Conservation (phyloP, 2,797 vertebrate genomes). For the Myotis findleyi region DNA sequence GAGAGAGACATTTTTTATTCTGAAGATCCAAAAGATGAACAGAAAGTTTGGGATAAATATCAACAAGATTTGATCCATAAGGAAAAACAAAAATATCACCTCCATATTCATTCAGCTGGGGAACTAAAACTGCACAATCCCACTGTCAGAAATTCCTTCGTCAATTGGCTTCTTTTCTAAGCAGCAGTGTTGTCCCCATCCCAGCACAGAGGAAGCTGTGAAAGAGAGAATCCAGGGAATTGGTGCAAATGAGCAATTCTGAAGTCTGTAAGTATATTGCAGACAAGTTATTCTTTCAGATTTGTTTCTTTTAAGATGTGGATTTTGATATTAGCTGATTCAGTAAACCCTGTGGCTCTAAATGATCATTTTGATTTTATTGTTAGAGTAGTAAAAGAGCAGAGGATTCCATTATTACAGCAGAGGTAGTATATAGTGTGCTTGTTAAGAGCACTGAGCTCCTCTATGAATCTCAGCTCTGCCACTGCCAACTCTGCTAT, state of each 20-base stretch:
- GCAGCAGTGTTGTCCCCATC: conserved; percentile 52
- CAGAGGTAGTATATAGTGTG: neutral
- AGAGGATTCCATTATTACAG: neutral
- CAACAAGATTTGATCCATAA: conserved; percentile 64
- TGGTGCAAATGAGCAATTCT: conserved; percentile 61
- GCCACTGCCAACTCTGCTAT: neutral
- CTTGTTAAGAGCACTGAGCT: neutral
- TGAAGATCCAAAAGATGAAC: conserved; percentile 68
- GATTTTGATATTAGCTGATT: neutral
- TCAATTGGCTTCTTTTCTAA: conserved; percentile 69
- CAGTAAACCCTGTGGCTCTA: neutral
- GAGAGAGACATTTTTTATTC: conserved; percentile 71
- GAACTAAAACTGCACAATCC: conserved; percentile 41
- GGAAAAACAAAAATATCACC: conserved; percentile 42
- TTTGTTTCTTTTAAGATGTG: neutral
- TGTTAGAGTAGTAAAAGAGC: neutral
- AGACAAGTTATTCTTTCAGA: conserved; percentile 39
- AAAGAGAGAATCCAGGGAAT: conserved; percentile 68
- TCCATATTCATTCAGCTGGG: conserved; percentile 57
- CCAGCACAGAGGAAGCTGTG: conserved; percentile 58
- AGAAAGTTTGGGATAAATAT: conserved; percentile 75
- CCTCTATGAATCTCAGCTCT: neutral
- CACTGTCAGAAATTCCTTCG: conserved; percentile 70
- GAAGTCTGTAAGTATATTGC: conserved; percentile 69
- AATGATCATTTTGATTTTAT: neutral